Evolutionary conservation across 2,888 invertebrate genomes (phyloP), one percentile per base, ranked within the genome.

Genomic region (Phaonia tiefii): DNA sequence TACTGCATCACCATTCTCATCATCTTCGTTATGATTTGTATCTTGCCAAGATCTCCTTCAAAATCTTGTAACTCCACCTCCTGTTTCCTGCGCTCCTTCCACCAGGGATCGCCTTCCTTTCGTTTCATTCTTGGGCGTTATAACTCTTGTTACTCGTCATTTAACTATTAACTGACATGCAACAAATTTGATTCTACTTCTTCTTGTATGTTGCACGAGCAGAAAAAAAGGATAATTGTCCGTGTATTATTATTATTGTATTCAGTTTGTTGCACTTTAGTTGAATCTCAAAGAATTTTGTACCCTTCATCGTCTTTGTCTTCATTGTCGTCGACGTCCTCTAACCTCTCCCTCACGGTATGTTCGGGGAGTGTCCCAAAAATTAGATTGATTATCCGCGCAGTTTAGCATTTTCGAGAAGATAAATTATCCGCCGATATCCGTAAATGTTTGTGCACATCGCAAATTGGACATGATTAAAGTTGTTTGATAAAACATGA

Each of bases 111-210:
- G 8, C 31, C 8, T 31, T 31, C 8, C 31, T 3, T 31, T 56
- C 49, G 26, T 0, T 11, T 73, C 25, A 39, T 65, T 31, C n/a
- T 22, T 49, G 77, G 81, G 81, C 81, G 81, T 81, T 80, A 78
- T 39, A 46, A 72, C 71, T 54, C 71, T 75, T 77, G 78, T 81
- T 75, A 81, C 75, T 75, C 78, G 81, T 78, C 81, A 81, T 81
- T 75, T 77, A 71, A 56, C 54, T 74, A 77, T 80, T 80, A 80
- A 74, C 71, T 58, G 63, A n/a, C 54, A 51, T 54, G 20, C 54
- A 54, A 67, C 66, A 13, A 66, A 49, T 22, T 49, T 31, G 8
- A 8, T 31, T 31, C 8, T n/a, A n/a, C 37, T 37, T 67, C n/a
- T 66, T 17, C 5, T 26, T 56, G 56, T 58, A 11, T 39, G 39